Base-by-base conservation (phyloP, 2,797 vertebrate genomes). In the Sebastes hubbsi region DNA sequence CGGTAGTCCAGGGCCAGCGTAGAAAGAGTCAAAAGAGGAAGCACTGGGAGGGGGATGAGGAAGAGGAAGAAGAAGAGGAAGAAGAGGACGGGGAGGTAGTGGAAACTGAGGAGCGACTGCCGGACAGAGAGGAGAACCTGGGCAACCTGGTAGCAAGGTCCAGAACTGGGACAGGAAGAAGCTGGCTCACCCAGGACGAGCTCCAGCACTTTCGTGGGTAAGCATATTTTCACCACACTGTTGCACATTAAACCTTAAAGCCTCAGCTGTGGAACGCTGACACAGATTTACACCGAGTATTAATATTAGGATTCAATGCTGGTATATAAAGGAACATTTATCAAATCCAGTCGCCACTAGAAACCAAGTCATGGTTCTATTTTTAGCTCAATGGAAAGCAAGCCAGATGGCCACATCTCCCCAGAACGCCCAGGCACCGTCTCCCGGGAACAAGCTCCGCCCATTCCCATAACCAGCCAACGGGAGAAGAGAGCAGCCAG, bases 401-500 rank as follows among this genome's bases (percentile, higher is more conserved):
- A 93, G 82, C 94, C 94, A 89, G 97, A 97, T 84, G 94, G 94
- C 80, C 95, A 94, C 73, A 92, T 93, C 91, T 91, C 95, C 81
- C 91, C 95, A 8, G 97, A 98, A 80, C 81, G 91, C 70, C 92
- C 89, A 67, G 95, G 78, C 77, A 93, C 95, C 25, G 90, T 93
- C 0, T 86, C 94, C 27, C 94, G 94, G 81, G 71, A 96, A 86
- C 96, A 96, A 90, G 93, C 80, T 68, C 88, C 93, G 12, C 94
- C 96, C 71, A 95, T 95, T 49, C 34, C 96, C 62, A 89, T 96
- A 49, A 86, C 96, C 62, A 90, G 89, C 88, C 97, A 97, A 85
- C 96, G 97, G 27, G 98, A 98, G 94, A 99, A 99, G 89, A 98
- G 98, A 94, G 85, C 97, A 38, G 96, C 98, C 76, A 96, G 98